These are phyloP conservation scores for Pegea sp. DNA, from an alignment of 23 tunicate genomes.

Conservation along the genomic window DNA sequence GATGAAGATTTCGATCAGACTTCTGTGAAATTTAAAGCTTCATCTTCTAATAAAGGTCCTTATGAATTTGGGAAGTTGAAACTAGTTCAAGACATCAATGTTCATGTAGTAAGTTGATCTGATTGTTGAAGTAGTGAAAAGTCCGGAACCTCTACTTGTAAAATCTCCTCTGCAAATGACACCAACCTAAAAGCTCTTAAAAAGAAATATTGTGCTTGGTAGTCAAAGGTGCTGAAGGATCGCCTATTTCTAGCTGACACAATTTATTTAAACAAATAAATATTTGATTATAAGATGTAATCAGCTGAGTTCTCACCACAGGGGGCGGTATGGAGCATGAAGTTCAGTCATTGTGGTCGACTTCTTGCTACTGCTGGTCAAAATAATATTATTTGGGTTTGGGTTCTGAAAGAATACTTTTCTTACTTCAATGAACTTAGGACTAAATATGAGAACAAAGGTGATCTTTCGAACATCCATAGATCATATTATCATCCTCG, in stretches of 20 bases:
- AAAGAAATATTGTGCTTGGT: too few relatives aligned
- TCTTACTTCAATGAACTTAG: constrained; percentile 65
- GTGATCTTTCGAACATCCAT: too few relatives aligned
- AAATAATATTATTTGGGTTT: constrained; percentile 86
- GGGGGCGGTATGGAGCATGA: constrained; percentile 99
- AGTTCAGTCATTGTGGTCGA: constrained; percentile 89
- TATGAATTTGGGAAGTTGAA: constrained; percentile 29
- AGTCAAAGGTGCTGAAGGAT: too few relatives aligned
- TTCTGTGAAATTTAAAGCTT: constrained; percentile 36
- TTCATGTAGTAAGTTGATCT: constrained; percentile 59
- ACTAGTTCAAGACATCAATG: constrained; percentile 76
- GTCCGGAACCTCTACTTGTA: too few relatives aligned
- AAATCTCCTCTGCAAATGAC: too few relatives aligned
- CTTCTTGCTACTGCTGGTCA: constrained; percentile 87
- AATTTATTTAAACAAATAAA: too few relatives aligned
- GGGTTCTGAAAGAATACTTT: constrained; percentile 81
- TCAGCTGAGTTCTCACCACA: too few relatives aligned
- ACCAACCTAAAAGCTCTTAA: too few relatives aligned
- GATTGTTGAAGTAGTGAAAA: too few relatives aligned
- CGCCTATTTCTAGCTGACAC: too few relatives aligned
- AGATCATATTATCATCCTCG: too few relatives aligned
- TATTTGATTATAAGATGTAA: too few relatives aligned
- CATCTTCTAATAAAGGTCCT: constrained; percentile 67
- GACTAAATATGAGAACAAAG: constrained; percentile 61
- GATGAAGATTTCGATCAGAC: constrained; percentile 56